Percentiles rank a stretch among this genome's conserved stretches.
Conservation (phyloP, 2,113 vertebrate species). For the Heteronetta atricapilla region DNA sequence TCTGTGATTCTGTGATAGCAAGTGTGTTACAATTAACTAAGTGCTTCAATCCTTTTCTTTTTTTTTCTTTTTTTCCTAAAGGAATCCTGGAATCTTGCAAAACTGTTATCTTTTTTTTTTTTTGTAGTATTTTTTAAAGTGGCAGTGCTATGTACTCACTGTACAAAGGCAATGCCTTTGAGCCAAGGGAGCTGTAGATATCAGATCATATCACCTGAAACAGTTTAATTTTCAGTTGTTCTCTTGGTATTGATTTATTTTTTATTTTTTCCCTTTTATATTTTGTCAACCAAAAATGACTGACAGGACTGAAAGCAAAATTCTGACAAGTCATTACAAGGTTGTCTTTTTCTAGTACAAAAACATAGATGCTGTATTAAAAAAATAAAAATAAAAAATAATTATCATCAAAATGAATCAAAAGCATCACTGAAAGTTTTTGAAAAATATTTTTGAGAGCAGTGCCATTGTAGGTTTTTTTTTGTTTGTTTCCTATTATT, state of each 20-base stretch:
- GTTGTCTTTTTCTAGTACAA: background rate
- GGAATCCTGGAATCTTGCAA: background rate
- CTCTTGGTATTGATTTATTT: background rate
- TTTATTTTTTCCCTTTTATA: background rate
- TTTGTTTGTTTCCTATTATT: background rate
- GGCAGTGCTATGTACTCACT: background rate
- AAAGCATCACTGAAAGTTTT: background rate
- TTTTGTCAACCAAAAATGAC: background rate
- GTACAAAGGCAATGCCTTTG: conserved; percentile 21
- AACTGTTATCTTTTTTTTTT: background rate
- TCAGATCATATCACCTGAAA: conserved; percentile 25
- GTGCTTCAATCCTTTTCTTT: background rate
- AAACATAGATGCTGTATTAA: background rate
- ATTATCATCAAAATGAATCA: background rate
- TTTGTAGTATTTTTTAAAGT: background rate
- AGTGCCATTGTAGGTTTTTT: background rate
- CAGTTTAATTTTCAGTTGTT: conserved; percentile 36
- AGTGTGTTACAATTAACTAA: background rate
- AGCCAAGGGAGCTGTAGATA: background rate
- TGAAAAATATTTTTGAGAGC: background rate
- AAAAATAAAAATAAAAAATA: background rate
- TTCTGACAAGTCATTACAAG: background rate
- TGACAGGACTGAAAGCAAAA: background rate
- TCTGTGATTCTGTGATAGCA: no score
- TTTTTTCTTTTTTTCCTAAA: background rate